These are phyloP conservation scores for Hydrozoanthus tunicans DNA, from an alignment of 64 coral and sea anemone genomes.

Conservation along the genomic window DNA sequence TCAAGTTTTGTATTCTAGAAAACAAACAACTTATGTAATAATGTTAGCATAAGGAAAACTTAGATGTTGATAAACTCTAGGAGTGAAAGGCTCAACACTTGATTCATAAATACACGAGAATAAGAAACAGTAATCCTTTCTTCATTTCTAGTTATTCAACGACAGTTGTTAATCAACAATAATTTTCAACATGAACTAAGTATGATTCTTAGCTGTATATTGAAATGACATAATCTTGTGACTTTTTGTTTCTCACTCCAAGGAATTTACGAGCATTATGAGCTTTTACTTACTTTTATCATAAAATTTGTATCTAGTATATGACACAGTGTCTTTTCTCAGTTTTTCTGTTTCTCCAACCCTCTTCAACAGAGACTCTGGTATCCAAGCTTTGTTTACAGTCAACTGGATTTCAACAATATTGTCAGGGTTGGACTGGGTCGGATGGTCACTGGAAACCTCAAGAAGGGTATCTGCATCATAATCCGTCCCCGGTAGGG, in stretches of 20 bases:
- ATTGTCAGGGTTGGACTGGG: neutral
- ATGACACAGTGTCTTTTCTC: constrained; percentile 55
- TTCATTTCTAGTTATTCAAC: too few species aligned
- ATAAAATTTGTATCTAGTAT: constrained; percentile 94
- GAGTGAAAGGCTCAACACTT: too few species aligned
- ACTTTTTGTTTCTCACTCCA: neutral
- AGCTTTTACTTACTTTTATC: constrained; percentile 70
- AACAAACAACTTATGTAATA: too few species aligned
- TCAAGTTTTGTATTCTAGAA: too few species aligned
- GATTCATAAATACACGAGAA: too few species aligned
- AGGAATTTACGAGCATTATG: too few species aligned
- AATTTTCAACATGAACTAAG: too few species aligned
- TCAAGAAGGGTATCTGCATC: constrained; percentile 59
- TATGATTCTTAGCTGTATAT: too few species aligned
- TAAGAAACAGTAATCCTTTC: too few species aligned
- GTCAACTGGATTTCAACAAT: constrained; percentile 59
- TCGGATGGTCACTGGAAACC: neutral
- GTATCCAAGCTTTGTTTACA: constrained; percentile 78
- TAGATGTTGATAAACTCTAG: too few species aligned
- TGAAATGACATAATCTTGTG: neutral
- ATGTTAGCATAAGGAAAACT: too few species aligned
- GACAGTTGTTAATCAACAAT: too few species aligned
- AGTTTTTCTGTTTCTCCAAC: constrained; percentile 26
- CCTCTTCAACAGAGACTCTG: constrained; percentile 52
- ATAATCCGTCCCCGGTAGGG: constrained; percentile 63